Evolutionary conservation across 2,113 vertebrate species (phyloP).

Genomic region (Centropus bengalensis): DNA sequence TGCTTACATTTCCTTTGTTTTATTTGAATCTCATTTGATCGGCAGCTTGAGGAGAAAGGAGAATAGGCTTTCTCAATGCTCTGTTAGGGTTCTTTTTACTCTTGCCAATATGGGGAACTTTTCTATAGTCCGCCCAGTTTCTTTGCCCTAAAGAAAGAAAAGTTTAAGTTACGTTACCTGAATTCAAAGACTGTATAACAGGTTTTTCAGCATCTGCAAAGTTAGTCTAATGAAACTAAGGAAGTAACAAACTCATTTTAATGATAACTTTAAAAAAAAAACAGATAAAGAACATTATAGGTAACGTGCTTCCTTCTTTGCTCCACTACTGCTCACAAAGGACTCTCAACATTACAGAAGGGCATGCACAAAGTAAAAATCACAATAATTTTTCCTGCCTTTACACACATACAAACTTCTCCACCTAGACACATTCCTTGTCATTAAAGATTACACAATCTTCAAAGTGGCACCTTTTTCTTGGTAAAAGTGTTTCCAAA

Average conservation of each 20-base stretch:
- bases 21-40: constrained; percentile 26
- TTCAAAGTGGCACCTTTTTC: not conserved
- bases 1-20: constrained; percentile 23
- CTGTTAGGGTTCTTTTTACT: constrained; percentile 4
- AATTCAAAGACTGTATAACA: not conserved
- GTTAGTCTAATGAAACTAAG: not conserved
- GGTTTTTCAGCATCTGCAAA: not conserved
- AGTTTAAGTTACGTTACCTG: not conserved
- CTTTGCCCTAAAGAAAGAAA: constrained; percentile 13
- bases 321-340: not conserved
- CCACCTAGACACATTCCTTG: fast-evolving
- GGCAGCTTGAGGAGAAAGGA: not conserved
- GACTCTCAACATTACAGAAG: not conserved
- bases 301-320: not conserved
- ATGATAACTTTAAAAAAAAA: not conserved
- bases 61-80: not conserved
- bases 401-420: not conserved
- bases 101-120: constrained; percentile 5
- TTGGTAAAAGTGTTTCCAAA: not conserved
- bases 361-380: not conserved
- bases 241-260: not conserved
- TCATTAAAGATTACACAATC: not conserved
- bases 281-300: not conserved
- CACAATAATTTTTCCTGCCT: not conserved
- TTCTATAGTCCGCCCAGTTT: not conserved